These are phyloP conservation scores for Sarcophaga caerulescens DNA, from an alignment of 2,888 invertebrate genomes.

Conservation along the genomic window DNA sequence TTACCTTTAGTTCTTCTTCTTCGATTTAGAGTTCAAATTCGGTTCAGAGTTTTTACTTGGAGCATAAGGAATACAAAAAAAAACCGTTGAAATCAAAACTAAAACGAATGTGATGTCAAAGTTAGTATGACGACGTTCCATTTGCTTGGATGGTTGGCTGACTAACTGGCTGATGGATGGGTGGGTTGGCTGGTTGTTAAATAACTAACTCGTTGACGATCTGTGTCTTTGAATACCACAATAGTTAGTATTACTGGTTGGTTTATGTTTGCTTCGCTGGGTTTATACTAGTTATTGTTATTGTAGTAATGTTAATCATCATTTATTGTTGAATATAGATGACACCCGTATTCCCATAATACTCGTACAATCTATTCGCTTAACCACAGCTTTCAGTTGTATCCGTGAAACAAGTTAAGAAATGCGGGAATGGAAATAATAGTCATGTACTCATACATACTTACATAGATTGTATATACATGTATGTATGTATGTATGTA, in stretches of 20 bases:
- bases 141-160: not conserved
- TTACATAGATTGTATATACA: not conserved
- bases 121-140: not conserved
- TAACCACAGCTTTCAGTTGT: not conserved
- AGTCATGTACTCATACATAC: constrained; percentile 23
- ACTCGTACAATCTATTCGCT: not conserved
- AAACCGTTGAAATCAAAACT: too few relatives aligned
- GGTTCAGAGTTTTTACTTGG: too few relatives aligned
- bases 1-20: too few relatives aligned
- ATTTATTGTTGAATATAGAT: not conserved
- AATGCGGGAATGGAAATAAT: constrained; percentile 60
- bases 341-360: not conserved
- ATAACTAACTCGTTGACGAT: not conserved
- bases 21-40: too few relatives aligned
- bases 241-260: not conserved
- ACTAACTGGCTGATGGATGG: too few relatives aligned
- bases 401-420: constrained; percentile 53
- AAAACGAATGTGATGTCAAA: not conserved
- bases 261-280: too few relatives aligned
- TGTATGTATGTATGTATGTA: not conserved
- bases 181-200: not conserved
- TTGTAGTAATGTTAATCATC: not conserved
- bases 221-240: not conserved
- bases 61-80: too few relatives aligned
- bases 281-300: not conserved